Evolutionary conservation across 2,888 invertebrate species (phyloP).

Genomic region (Oxytorus armatus): DNA sequence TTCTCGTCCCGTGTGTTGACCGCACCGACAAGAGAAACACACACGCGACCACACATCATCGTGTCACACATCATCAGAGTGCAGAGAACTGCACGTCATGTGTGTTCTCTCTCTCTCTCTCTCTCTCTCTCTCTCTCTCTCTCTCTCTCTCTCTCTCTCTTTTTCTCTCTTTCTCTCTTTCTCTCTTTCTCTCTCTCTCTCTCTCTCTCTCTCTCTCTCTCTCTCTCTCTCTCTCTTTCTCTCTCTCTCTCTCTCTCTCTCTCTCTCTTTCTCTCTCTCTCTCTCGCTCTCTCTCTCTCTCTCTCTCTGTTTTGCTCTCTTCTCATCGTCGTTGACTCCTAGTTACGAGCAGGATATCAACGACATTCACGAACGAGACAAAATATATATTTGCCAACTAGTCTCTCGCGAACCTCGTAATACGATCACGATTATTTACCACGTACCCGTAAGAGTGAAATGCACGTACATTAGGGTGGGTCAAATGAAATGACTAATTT

Average conservation of each 20-base stretch:
- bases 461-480: background rate
- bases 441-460: background rate
- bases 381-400: slow-evolving; percentile 22
- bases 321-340: slow-evolving; percentile 16
- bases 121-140: background rate
- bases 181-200: background rate
- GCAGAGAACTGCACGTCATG: slow-evolving; percentile 45
- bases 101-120: too few species aligned
- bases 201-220: slow-evolving; percentile 14
- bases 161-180: background rate
- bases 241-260: slow-evolving; percentile 9
- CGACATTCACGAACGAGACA: slow-evolving; percentile 38
- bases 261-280: background rate
- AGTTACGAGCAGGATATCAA: slow-evolving; percentile 37
- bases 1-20: slow-evolving; percentile 40
- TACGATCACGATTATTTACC: slow-evolving; percentile 33
- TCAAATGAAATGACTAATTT: background rate
- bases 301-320: background rate
- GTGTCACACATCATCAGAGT: slow-evolving; percentile 47
- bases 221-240: background rate
- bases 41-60: slow-evolving; percentile 37
- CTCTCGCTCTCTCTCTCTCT: background rate
- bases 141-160: slow-evolving; percentile 2
- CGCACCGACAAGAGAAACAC: slow-evolving; percentile 34
- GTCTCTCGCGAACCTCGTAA: slow-evolving; percentile 28